A percentile compares a stretch with the other conserved stretches of the same genome.
Evolutionary conservation across 2,113 vertebrate genomes (phyloP).

Genomic region (Macrotus californicus): DNA sequence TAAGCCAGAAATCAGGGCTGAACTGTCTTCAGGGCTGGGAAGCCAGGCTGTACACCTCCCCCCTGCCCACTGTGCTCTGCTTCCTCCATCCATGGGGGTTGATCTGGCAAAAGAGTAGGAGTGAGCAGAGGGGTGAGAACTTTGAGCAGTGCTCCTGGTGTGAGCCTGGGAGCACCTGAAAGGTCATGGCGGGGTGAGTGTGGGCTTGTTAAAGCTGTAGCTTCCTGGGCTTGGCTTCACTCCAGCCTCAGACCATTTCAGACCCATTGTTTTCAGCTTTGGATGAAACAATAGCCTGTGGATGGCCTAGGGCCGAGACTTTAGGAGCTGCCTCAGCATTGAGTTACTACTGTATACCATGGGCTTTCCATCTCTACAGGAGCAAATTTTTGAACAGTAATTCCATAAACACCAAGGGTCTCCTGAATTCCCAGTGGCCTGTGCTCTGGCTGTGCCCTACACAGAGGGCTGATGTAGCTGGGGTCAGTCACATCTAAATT

Average conservation of each 20-base stretch:
- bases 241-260: background rate
- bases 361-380: background rate
- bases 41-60: background rate
- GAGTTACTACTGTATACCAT: rapidly evolving
- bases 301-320: background rate
- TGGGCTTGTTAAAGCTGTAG: background rate
- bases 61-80: rapidly evolving
- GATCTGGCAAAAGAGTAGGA: background rate
- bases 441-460: background rate
- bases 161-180: background rate
- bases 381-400: too few relatives aligned
- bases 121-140: too few relatives aligned
- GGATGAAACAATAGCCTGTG: background rate
- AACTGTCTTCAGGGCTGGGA: background rate
- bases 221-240: background rate
- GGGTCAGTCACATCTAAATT: background rate
- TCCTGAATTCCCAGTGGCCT: background rate
- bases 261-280: background rate
- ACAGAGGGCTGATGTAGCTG: background rate
- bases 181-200: background rate
- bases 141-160: background rate
- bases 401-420: too few relatives aligned
- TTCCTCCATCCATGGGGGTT: background rate
- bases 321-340: background rate
- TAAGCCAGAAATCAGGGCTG: background rate